Conservation (phyloP, 2,113 vertebrate species). For the Donacobius atricapilla region DNA sequence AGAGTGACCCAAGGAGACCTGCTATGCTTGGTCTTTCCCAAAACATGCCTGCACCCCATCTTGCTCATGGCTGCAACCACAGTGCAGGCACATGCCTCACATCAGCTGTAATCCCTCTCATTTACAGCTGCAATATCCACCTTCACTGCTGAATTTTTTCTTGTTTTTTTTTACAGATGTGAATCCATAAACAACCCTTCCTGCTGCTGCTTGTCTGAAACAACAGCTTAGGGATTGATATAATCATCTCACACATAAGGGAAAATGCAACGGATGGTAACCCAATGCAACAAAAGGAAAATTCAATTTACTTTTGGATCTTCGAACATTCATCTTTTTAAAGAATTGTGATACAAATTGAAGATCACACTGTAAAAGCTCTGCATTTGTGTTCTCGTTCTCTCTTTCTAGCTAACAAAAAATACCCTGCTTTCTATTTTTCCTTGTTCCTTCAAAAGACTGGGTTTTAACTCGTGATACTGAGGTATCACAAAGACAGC, state of each 20-base stretch:
- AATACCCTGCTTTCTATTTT: too few species aligned
- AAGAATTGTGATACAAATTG: neutral
- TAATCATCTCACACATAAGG: neutral
- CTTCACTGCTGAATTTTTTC: neutral
- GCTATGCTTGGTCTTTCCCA: neutral
- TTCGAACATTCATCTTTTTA: neutral
- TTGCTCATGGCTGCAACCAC: neutral
- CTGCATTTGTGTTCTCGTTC: neutral
- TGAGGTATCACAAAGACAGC: neutral
- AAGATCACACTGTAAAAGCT: neutral
- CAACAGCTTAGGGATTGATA: neutral
- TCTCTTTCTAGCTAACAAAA: neutral
- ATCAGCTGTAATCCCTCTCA: neutral
- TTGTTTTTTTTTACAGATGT: neutral
- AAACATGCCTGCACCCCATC: fast-evolving
- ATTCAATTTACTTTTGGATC: neutral
- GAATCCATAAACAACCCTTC: neutral
- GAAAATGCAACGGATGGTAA: neutral
- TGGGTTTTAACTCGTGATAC: neutral
- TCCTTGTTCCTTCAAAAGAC: neutral
- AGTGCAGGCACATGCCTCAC: fast-evolving
- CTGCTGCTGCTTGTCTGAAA: neutral
- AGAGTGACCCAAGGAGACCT: neutral
- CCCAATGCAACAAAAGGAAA: neutral
- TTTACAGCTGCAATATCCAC: neutral